Percentiles rank a stretch among this genome's conserved stretches.
These are phyloP conservation scores for Progne subis DNA, from an alignment of 2,113 vertebrate species.

Conservation along the genomic window DNA sequence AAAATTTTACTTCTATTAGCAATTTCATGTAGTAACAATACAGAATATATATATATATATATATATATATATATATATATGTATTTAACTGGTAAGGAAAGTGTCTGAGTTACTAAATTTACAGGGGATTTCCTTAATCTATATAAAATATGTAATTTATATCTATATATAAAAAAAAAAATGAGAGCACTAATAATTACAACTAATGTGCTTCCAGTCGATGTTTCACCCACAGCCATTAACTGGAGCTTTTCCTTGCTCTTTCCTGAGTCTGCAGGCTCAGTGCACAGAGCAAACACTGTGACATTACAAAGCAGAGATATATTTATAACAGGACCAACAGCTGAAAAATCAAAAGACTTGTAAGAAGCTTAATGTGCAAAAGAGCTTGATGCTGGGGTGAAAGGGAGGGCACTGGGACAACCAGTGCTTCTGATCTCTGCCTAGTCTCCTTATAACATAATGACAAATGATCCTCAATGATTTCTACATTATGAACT, in stretches of 20 bases:
- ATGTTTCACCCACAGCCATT: background rate
- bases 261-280: background rate
- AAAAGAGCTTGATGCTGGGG: constrained; percentile 41
- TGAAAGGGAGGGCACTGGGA: constrained; percentile 61
- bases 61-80: background rate
- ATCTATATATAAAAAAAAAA: background rate
- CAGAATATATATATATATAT: background rate
- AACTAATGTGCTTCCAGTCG: background rate
- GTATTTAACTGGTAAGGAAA: background rate
- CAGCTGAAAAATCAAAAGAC: constrained; percentile 39
- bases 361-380: constrained; percentile 60
- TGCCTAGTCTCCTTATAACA: background rate
- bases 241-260: background rate
- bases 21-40: background rate
- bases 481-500: constrained; percentile 13
- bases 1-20: background rate
- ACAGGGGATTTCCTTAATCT: background rate
- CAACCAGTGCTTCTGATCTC: constrained; percentile 6
- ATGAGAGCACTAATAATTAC: background rate
- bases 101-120: background rate
- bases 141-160: background rate
- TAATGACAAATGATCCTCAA: constrained; percentile 29
- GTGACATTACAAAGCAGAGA: background rate
- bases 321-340: constrained; percentile 12
- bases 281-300: background rate